Percentiles rank a stretch among this genome's conserved stretches.
phyloP scores from a whole-genome alignment of 2,888 invertebrate genomes.

The Nematopogon swammerdamellus region DNA sequence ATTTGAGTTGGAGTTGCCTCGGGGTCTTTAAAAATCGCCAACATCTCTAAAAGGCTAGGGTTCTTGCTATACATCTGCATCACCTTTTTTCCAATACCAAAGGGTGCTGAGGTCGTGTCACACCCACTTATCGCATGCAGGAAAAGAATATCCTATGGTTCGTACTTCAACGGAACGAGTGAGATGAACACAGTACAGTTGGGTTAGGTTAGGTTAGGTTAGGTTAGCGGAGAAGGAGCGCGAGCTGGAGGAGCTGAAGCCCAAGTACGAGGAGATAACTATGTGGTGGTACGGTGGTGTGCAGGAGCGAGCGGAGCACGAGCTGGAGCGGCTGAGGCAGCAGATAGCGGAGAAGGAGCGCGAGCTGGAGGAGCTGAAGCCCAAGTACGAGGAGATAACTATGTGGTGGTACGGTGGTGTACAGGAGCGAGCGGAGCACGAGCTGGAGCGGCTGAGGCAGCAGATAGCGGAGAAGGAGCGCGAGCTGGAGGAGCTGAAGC shows the following conservation, averaged over 20 bases:
- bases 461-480: slow-evolving; percentile 92
- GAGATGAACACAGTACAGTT: too few species aligned
- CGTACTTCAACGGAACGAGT: too few species aligned
- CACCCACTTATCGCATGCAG: too few species aligned
- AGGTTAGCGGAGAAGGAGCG: slow-evolving; percentile 90
- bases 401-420: neutral
- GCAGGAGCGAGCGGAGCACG: slow-evolving; percentile 82
- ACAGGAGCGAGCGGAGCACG: slow-evolving; percentile 82
- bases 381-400: slow-evolving; percentile 88
- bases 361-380: slow-evolving; percentile 86
- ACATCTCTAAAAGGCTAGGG: too few species aligned
- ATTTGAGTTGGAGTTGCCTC: too few species aligned
- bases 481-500: slow-evolving; percentile 83
- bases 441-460: slow-evolving; percentile 79
- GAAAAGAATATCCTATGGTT: too few species aligned
- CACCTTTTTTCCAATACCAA: too few species aligned
- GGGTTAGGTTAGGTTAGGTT: too few species aligned
- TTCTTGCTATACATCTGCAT: too few species aligned
- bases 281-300: too few species aligned
- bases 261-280: slow-evolving; percentile 95
- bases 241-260: slow-evolving; percentile 83
- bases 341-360: slow-evolving; percentile 89
- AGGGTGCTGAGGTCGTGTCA: too few species aligned
- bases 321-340: slow-evolving; percentile 82
- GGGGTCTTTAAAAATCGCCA: too few species aligned